A percentile compares a stretch with the other conserved stretches of the same genome.
These are phyloP conservation scores for Yasuhikotakia modesta DNA, from an alignment of 2,797 vertebrate genomes.

Conservation along the genomic window DNA sequence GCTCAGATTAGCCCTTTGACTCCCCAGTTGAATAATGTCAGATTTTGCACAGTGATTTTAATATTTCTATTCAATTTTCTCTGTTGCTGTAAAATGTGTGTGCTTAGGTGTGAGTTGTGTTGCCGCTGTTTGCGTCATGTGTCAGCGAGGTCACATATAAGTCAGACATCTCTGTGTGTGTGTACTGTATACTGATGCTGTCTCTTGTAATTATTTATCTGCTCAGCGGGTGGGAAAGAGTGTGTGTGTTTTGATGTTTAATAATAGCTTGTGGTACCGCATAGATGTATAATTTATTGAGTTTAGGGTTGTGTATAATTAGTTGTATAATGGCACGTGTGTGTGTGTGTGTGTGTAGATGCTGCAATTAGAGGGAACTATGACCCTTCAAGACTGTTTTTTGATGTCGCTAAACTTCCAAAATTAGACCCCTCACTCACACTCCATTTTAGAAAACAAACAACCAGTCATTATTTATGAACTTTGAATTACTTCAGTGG, in stretches of 20 bases:
- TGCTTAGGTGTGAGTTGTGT: background rate
- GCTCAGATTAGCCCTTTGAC: conserved; percentile 25
- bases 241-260: conserved; percentile 43
- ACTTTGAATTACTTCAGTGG: background rate
- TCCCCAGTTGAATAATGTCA: conserved; percentile 19
- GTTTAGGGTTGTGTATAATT: conserved; percentile 26
- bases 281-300: conserved; percentile 50
- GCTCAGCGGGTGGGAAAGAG: conserved; percentile 2
- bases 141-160: background rate
- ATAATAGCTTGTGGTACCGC: conserved; percentile 37
- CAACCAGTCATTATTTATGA: background rate
- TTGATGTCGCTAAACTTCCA: conserved; percentile 5
- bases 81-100: background rate
- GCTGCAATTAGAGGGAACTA: conserved; percentile 30
- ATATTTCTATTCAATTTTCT: background rate
- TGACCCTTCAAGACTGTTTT: conserved; percentile 20
- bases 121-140: background rate
- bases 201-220: conserved; percentile 34
- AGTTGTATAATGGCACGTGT: background rate
- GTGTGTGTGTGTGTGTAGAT: background rate
- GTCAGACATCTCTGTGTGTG: background rate
- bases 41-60: background rate
- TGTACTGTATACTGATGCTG: background rate
- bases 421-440: conserved; percentile 1
- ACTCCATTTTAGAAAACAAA: conserved; percentile 1